Evolutionary conservation across 2,113 vertebrate species (phyloP).

Genomic region (Pachypanchax playfairii): DNA sequence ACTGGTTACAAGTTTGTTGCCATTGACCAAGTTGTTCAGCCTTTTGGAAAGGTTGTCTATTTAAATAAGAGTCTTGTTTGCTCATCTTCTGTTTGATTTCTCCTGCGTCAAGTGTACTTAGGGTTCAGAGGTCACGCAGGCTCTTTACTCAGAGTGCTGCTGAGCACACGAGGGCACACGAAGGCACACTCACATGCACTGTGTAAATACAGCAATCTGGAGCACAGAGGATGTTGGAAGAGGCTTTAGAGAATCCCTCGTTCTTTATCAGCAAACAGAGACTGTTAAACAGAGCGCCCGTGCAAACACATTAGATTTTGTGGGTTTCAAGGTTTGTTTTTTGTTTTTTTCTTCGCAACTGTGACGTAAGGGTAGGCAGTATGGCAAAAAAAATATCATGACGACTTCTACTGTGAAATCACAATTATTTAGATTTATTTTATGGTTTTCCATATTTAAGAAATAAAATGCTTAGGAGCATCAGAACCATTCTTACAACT

Average conservation of each 20-base stretch:
- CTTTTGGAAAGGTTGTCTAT: conserved; percentile 66
- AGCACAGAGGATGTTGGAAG: conserved; percentile 64
- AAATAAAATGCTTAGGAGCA: too few species aligned
- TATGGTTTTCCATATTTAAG: too few species aligned
- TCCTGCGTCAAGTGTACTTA: conserved; percentile 75
- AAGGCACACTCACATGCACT: conserved; percentile 59
- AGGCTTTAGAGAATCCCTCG: conserved; percentile 70
- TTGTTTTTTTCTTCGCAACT: too few species aligned
- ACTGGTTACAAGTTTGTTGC: conserved; percentile 22
- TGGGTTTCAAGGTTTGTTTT: too few species aligned
- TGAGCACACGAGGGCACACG: conserved; percentile 74
- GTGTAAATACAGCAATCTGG: conserved; percentile 79
- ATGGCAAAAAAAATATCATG: too few species aligned
- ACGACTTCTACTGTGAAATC: too few species aligned
- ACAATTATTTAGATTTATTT: too few species aligned
- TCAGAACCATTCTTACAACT: too few species aligned
- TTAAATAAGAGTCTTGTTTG: conserved; percentile 78
- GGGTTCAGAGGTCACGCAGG: conserved; percentile 74
- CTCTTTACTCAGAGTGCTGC: conserved; percentile 77
- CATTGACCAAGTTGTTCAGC: conserved; percentile 46
- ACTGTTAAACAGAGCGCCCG: conserved; percentile 56
- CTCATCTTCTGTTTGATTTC: conserved; percentile 75
- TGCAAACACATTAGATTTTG: conserved; percentile 65
- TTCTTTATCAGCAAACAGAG: conserved; percentile 74
- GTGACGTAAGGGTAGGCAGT: too few species aligned